Evolutionary conservation across 2,113 vertebrate species (phyloP).

Genomic region (human (Homo sapiens)): DNA sequence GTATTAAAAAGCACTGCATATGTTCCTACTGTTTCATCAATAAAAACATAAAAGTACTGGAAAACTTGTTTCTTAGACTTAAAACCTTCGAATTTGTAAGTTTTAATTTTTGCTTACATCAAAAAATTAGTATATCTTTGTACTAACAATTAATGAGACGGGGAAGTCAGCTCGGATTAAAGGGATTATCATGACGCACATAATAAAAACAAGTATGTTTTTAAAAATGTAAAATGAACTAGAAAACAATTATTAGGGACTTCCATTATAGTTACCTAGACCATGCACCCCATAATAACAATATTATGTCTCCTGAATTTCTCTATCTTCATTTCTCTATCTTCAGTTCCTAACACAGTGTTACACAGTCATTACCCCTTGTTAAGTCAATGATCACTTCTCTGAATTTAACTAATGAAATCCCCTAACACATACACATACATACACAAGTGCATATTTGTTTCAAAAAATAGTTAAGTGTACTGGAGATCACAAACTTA

Average conservation of each 20-base stretch:
- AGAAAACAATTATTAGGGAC: background rate
- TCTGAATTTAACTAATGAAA: background rate
- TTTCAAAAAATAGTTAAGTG: background rate
- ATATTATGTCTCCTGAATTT: background rate
- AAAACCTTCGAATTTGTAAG: background rate
- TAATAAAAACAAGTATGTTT: background rate
- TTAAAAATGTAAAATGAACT: background rate
- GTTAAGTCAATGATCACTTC: background rate
- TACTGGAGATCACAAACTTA: background rate
- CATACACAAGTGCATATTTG: background rate
- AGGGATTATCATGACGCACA: background rate
- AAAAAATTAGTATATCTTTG: background rate
- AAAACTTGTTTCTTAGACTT: background rate
- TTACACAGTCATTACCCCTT: background rate
- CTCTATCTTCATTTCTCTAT: background rate
- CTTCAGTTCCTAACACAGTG: background rate
- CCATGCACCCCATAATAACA: background rate
- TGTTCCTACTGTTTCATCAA: no score
- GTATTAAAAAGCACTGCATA: background rate
- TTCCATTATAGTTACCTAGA: background rate
- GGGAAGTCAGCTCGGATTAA: background rate
- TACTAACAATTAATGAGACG: background rate
- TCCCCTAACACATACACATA: background rate
- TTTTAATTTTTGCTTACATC: background rate
- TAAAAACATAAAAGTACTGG: background rate